Evolutionary conservation across 2,113 vertebrate species (phyloP).

Genomic region (Catharus minimus): DNA sequence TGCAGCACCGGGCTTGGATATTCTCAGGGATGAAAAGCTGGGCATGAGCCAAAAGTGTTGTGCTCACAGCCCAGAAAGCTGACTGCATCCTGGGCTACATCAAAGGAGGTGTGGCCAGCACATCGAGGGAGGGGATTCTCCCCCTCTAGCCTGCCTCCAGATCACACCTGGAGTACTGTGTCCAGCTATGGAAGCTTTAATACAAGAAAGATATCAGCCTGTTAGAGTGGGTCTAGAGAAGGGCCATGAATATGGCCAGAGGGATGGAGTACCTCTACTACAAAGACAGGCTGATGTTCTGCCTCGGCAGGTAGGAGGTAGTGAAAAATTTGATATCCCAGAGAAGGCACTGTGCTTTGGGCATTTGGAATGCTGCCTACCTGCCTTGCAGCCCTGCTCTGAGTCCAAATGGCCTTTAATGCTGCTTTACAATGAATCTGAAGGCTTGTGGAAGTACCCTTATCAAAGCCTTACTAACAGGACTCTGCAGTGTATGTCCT

Average conservation of each 20-base stretch:
- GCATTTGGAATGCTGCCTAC: not conserved
- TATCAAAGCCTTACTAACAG: not conserved
- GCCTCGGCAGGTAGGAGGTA: not conserved
- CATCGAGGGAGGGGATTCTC: not conserved
- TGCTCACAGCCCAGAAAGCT: not conserved
- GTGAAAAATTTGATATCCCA: not conserved
- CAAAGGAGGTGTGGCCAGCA: not conserved
- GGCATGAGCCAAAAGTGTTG: not conserved
- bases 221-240: not conserved
- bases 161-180: not conserved
- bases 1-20: not conserved
- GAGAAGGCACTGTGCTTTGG: not conserved
- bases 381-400: not conserved
- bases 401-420: not conserved
- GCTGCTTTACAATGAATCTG: not conserved
- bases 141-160: not conserved
- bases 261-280: not conserved
- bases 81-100: fast-evolving
- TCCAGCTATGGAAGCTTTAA: no score
- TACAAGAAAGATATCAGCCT: not conserved
- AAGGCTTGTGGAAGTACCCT: not conserved
- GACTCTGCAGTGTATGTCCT: not conserved
- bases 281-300: not conserved
- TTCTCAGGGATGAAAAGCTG: not conserved
- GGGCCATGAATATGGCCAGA: not conserved